Conservation (phyloP, 2,888 invertebrate genomes). For the Nemotelus pantherinus region DNA sequence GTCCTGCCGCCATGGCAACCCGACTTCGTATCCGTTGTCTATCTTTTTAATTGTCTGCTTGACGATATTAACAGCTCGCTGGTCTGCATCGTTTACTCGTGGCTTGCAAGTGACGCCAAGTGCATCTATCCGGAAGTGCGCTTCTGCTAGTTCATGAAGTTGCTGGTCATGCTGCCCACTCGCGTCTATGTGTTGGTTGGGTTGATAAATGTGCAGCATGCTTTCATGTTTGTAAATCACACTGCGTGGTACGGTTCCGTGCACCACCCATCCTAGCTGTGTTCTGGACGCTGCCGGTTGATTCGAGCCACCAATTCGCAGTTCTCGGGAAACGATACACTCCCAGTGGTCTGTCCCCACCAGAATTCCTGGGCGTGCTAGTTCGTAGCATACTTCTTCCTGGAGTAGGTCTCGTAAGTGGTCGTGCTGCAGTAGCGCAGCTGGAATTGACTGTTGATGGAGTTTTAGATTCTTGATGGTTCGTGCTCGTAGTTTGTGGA, state of each 20-base stretch:
- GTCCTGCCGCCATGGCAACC: neutral
- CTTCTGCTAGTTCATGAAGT: conserved; percentile 7
- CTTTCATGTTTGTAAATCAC: neutral
- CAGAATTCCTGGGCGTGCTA: neutral
- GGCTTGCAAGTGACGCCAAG: conserved; percentile 3
- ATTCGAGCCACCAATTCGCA: neutral
- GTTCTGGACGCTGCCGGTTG: neutral
- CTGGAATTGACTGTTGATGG: too few relatives aligned
- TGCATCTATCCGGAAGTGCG: conserved; percentile 2
- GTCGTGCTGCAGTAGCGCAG: too few relatives aligned
- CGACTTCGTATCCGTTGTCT: neutral
- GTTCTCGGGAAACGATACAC: conserved; percentile 4
- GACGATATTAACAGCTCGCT: neutral
- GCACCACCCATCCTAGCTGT: neutral
- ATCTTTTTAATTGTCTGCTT: neutral
- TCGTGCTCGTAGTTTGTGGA: too few relatives aligned
- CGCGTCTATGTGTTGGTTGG: conserved; percentile 11
- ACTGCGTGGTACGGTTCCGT: neutral
- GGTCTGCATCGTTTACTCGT: conserved; percentile 1
- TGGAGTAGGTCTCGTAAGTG: conserved; percentile 3
- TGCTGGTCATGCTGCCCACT: neutral
- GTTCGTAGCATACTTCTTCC: conserved; percentile 11
- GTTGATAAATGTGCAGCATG: conserved; percentile 10
- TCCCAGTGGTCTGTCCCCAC: conserved; percentile 10
- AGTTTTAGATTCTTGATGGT: too few relatives aligned